Percentiles rank a stretch among this genome's conserved stretches.
Evolutionary conservation across 1,140 invertebrate species (phyloP).

Genomic region (Trachymyrmex septentrionalis): DNA sequence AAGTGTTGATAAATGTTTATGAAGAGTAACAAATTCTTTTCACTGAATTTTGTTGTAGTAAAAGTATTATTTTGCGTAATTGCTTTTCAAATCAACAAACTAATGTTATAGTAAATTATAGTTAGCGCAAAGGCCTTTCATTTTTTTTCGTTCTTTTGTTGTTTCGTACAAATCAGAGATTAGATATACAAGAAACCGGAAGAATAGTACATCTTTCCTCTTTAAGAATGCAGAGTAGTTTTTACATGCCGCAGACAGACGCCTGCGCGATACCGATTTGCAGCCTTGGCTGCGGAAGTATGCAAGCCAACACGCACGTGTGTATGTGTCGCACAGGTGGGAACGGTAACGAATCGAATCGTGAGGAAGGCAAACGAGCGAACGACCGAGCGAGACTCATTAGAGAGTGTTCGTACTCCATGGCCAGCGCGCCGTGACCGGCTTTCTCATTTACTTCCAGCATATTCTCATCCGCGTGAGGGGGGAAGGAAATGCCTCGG

Average conservation of each 20-base stretch:
- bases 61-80: too few species aligned
- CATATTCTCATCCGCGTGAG: conserved; percentile 79
- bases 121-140: too few species aligned
- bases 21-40: too few species aligned
- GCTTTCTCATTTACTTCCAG: conserved; percentile 85
- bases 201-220: background rate
- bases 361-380: conserved; percentile 82
- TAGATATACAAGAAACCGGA: background rate
- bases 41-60: too few species aligned
- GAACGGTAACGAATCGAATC: conserved; percentile 79
- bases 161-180: background rate
- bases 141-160: background rate
- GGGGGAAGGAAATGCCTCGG: conserved; percentile 80
- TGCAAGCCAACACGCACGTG: conserved; percentile 41
- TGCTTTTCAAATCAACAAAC: too few species aligned
- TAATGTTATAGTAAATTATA: too few species aligned
- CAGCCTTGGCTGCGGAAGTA: conserved; percentile 39
- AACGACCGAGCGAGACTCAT: conserved; percentile 82
- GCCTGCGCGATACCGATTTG: conserved; percentile 3
- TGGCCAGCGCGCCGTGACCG: conserved; percentile 86
- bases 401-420: conserved; percentile 87
- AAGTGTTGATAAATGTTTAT: too few species aligned
- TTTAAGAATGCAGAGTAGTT: background rate
- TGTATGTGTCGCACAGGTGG: conserved; percentile 56
- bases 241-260: conserved; percentile 14